These are phyloP conservation scores for Dicrostonyx torquatus DNA, from an alignment of 2,797 vertebrate species.

Conservation along the genomic window DNA sequence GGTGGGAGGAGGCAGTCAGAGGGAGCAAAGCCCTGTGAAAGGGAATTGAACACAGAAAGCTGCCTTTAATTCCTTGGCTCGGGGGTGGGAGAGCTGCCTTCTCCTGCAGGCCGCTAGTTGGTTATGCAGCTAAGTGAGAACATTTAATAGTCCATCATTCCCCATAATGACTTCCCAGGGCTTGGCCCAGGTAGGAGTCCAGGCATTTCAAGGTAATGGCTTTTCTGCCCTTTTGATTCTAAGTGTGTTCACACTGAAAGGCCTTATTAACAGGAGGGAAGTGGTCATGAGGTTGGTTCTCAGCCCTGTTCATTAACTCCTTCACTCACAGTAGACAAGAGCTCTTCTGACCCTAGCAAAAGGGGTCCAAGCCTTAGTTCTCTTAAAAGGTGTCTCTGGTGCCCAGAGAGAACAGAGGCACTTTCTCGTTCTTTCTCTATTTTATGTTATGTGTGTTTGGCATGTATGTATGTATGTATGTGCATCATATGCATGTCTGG, in stretches of 20 bases:
- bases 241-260: constrained; percentile 70
- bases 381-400: neutral
- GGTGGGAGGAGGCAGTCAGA: neutral
- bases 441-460: neutral
- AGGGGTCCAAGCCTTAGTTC: constrained; percentile 5
- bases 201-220: constrained; percentile 74
- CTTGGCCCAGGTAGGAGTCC: constrained; percentile 62
- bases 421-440: neutral
- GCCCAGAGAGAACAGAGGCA: neutral
- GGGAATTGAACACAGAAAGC: neutral
- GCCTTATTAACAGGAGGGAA: constrained; percentile 79
- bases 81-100: fast-evolving
- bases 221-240: constrained; percentile 77
- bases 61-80: constrained; percentile 10
- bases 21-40: fast-evolving
- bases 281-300: constrained; percentile 81
- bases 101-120: neutral
- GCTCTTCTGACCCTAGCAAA: constrained; percentile 44
- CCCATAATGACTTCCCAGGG: constrained; percentile 75
- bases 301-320: constrained; percentile 63
- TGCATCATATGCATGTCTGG: neutral
- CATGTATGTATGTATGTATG: neutral
- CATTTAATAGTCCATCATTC: constrained; percentile 73
- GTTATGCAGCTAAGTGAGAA: neutral
- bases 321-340: constrained; percentile 7